Evolutionary conservation across 2,113 vertebrate genomes (phyloP).

Genomic region (Oceanodroma tethys): DNA sequence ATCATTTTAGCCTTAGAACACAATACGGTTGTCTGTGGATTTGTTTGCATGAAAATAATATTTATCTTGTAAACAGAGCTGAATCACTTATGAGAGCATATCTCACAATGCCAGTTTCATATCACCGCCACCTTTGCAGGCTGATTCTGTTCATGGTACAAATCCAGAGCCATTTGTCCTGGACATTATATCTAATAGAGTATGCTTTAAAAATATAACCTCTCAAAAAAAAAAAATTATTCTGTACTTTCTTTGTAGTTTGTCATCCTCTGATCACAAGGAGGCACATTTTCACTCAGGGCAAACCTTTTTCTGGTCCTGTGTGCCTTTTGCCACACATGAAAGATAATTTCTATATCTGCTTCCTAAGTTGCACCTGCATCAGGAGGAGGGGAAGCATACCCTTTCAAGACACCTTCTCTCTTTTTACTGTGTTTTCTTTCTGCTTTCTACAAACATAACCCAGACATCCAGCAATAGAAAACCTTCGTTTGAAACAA

Average conservation of each 20-base stretch:
- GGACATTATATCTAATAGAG: background rate
- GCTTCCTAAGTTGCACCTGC: background rate
- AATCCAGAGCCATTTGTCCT: constrained; percentile 41
- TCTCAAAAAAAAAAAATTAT: background rate
- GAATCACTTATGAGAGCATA: constrained; percentile 52
- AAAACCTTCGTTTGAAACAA: background rate
- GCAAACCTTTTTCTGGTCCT: background rate
- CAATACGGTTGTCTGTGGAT: background rate
- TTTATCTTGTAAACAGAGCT: constrained; percentile 33
- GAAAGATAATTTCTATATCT: background rate
- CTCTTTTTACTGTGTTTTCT: background rate
- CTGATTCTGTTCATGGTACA: constrained; percentile 44
- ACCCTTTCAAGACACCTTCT: background rate
- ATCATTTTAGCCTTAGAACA: constrained; percentile 16
- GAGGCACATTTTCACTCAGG: background rate
- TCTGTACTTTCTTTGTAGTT: background rate
- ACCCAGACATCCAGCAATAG: background rate
- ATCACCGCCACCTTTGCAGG: background rate
- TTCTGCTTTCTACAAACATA: background rate
- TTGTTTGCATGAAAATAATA: constrained; percentile 28
- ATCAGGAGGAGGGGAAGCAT: background rate
- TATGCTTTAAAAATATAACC: background rate
- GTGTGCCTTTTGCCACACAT: background rate
- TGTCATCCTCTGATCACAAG: background rate
- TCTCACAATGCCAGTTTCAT: constrained; percentile 43